A percentile compares a stretch with the other conserved stretches of the same genome.
phyloP scores from a whole-genome alignment of 2,113 vertebrate species.

The Pseudorhombus dupliciocellatus region DNA sequence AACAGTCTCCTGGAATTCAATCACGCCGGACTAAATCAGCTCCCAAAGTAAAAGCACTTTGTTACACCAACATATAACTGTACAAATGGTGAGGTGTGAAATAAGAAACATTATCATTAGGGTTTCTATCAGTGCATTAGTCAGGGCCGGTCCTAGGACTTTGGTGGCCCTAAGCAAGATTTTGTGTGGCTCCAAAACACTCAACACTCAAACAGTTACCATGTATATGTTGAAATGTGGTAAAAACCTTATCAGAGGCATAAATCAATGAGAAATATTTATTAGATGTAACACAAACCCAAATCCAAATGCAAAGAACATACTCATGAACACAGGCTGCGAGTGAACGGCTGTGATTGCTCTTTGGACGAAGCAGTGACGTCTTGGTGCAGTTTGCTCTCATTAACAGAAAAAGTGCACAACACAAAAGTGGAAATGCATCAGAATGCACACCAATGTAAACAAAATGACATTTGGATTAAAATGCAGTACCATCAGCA shows the following conservation, averaged over 20 bases:
- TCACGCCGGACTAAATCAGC: too few relatives aligned
- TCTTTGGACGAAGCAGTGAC: slow-evolving; percentile 17
- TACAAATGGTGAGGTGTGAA: background rate
- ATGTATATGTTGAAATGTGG: background rate
- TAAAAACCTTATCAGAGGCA: background rate
- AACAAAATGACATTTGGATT: slow-evolving; percentile 15
- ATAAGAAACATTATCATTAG: background rate
- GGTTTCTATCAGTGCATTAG: background rate
- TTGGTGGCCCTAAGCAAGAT: too few relatives aligned
- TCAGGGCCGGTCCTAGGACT: too few relatives aligned
- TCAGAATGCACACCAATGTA: background rate
- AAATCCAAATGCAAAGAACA: slow-evolving; percentile 20
- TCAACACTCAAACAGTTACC: too few relatives aligned
- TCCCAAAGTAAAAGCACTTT: too few relatives aligned
- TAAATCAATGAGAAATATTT: slow-evolving; percentile 48
- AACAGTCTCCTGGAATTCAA: too few relatives aligned
- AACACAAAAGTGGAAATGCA: slow-evolving; percentile 28
- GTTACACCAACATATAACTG: too few relatives aligned
- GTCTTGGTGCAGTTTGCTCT: slow-evolving; percentile 17
- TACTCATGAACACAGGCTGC: slow-evolving; percentile 12
- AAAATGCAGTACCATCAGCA: background rate
- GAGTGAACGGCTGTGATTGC: slow-evolving; percentile 18
- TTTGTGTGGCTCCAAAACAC: too few relatives aligned
- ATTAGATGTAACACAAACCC: slow-evolving; percentile 43
- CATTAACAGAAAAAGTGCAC: slow-evolving; percentile 1